phyloP scores from a whole-genome alignment of 2,113 vertebrate species.

The Aepyceros melampus region DNA sequence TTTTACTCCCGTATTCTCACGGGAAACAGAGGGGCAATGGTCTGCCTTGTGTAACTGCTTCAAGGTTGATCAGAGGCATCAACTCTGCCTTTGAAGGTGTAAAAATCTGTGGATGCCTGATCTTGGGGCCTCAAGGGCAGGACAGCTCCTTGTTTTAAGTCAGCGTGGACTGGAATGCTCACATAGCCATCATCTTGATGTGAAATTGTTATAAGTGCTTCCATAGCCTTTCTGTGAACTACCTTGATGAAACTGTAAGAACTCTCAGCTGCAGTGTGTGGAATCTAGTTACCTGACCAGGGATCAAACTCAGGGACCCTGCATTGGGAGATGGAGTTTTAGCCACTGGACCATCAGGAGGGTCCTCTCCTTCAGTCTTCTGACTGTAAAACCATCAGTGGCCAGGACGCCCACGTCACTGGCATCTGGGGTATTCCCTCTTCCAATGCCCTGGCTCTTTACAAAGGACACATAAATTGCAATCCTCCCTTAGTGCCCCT shows the following conservation, averaged over 20 bases:
- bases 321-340: not conserved
- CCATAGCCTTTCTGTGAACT: not conserved
- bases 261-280: not conserved
- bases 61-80: not conserved
- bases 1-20: not conserved
- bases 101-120: not conserved
- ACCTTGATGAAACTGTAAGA: not conserved
- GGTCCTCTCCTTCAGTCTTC: not conserved
- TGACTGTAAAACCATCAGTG: not conserved
- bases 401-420: not conserved
- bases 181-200: not conserved
- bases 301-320: not conserved
- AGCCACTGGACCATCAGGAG: not conserved
- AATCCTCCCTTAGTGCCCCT: not conserved
- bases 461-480: not conserved
- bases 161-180: not conserved
- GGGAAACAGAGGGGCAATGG: not conserved
- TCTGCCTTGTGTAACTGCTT: not conserved
- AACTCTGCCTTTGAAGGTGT: not conserved
- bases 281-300: not conserved
- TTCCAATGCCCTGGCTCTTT: not conserved
- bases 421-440: not conserved
- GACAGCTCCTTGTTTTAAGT: not conserved
- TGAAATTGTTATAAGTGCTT: not conserved
- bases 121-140: not conserved